Evolutionary conservation across 1,140 invertebrate genomes (phyloP), one percentile per base, ranked within the genome.

Genomic region (Nymphalis io): DNA sequence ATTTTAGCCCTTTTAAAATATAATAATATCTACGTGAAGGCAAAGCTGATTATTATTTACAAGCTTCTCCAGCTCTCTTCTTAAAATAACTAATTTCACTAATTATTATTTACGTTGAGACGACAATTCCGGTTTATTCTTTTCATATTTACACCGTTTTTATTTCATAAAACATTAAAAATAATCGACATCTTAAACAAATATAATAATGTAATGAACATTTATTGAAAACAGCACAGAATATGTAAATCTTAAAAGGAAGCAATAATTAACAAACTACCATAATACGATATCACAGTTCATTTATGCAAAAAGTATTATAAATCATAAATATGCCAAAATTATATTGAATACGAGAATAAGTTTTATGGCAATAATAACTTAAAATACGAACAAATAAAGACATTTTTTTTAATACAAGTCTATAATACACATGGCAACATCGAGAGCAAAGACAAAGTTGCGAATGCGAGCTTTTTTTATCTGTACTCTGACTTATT

Each of bases 201-300:
- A 80, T 80, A 74, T 70, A 74, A 73, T 74, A 68, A 51, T 51
- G 46, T 18, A 51, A 76, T 74, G 65, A 65, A 65, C 60, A 72
- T 64, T 79, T 70, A 76, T 76, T 70, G 73, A 81, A 82, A 82
- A 86, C 78, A 82, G 81, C 80, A 77, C 75, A 72, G 77, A 74
- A 76, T 75, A 81, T 71, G 74, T 79, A 82, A 84, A 85, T 75
- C 81, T 82, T 82, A 84, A 81, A 84, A 85, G 46, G 84, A 89
- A 85, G 82, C 78, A 83, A 85, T 86, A 88, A 85, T 88, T 84
- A 90, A 90, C 74, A 82, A 87, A 88, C 87, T 90, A 90, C 80
- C 80, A 82, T 84, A 83, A 79, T 89, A 84, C 76, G 81, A 91
- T 91, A 91, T 91, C 89, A 91, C 89, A 91, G 89, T 89, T 91